Percentiles rank a stretch among this genome's conserved stretches.
These are phyloP conservation scores for Lycia hirtaria DNA, from an alignment of 2,888 invertebrate species.

Conservation along the genomic window DNA sequence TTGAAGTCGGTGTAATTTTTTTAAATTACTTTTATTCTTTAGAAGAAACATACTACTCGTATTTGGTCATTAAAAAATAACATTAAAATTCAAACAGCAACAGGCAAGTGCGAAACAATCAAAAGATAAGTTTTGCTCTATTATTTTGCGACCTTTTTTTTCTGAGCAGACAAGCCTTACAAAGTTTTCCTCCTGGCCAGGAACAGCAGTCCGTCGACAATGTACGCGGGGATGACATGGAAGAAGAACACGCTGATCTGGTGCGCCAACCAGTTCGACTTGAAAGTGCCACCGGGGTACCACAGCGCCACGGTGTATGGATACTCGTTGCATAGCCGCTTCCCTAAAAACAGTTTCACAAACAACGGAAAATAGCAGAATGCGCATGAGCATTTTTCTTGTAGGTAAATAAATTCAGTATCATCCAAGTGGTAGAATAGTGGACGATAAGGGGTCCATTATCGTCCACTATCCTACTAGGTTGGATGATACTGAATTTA, in stretches of 20 bases:
- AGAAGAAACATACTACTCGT: too few species aligned
- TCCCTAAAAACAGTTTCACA: constrained; percentile 59
- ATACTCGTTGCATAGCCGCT: constrained; percentile 86
- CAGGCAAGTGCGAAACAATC: background rate
- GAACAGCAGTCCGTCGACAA: constrained; percentile 88
- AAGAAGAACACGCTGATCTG: constrained; percentile 88
- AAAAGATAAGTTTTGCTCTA: background rate
- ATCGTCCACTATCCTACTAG: too few species aligned
- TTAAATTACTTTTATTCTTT: too few species aligned
- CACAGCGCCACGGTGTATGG: constrained; percentile 91
- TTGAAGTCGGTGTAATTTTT: too few species aligned
- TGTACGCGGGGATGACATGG: constrained; percentile 91
- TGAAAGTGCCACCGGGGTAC: constrained; percentile 91
- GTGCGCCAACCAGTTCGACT: constrained; percentile 88
- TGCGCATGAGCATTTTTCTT: too few species aligned
- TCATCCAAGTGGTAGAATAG: too few species aligned
- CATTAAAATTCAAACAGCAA: too few species aligned
- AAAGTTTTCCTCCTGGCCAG: constrained; percentile 90
- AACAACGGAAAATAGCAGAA: background rate
- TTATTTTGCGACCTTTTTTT: background rate
- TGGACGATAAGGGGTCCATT: too few species aligned
- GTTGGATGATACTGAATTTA: too few species aligned
- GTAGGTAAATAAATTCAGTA: too few species aligned
- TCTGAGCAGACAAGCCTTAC: constrained; percentile 82
- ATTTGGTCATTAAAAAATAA: too few species aligned